Base-by-base conservation (phyloP, 2,797 vertebrate species). In the Rhynchonycteris naso region DNA sequence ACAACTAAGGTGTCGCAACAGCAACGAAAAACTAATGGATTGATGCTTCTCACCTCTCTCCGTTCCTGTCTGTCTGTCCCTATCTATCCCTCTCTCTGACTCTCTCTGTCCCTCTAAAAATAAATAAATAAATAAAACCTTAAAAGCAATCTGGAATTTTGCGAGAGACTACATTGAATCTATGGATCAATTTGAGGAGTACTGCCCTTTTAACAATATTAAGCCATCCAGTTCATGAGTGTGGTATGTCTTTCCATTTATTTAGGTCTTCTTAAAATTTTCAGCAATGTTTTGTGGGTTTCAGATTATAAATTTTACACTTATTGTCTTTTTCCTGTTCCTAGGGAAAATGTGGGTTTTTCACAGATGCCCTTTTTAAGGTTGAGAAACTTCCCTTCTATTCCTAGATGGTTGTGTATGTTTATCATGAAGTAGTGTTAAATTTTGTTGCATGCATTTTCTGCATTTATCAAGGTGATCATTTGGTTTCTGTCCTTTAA, bases 361-460 rank as follows among this genome's bases (percentile, higher is more conserved):
- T 92, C 38, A 76, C 12, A 68, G 52, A 76, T 68, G 22, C 69
- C 21, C 21, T 66, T 65, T 54, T 15, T 35, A 47, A 59, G 12
- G 43, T 61, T 81, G 30, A 92, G n/a, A n/a, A 92, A 33, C 18
- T 68, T 92, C 56, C 30, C 35, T 58, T 76, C 71, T 68, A 5
- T 68, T 66, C 30, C 50, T 33, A 59, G 52, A 12, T 58, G 13
- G 8, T 76, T 68, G 22, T 92, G 8, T 28, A 78, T 65, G 63
- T 75, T 83, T 75, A 56, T 50, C 52, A 56, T 76, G 52, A 76
- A 68, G 71, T 22, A 85, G 58, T 85, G 52, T 76, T 85, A 30
- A 76, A 76, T 76, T 84, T 76, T 84, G 24, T 92, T 18, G 58
- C 61, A 68, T 58, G 81, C 30, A 50, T 84, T 91, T 76, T 61